Evolutionary conservation across 1,140 invertebrate species (phyloP), one percentile per base, ranked within the genome.

Genomic region (Rhynchophorus ferrugineus): DNA sequence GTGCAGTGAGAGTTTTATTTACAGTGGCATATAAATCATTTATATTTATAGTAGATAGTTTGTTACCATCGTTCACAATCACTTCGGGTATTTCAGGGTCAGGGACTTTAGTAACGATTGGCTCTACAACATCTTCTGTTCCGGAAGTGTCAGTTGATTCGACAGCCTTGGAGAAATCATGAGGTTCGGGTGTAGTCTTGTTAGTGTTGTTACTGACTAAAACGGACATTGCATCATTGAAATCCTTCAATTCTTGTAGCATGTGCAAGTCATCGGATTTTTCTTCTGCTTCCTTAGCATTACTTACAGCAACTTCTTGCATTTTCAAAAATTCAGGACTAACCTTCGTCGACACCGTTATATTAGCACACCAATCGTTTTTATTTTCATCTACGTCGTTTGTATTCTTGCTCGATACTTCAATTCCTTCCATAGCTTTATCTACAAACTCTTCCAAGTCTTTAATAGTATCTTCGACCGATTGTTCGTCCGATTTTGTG

Each of bases 361-460:
- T 48, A 43, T 57, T 60, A 8, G 52, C 61, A 45, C 54, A 57
- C 61, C 61, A 63, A 37, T 61, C 54, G 33, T 54, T 56, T 44
- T 47, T 43, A 38, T 45, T 54, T 18, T 49, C 49, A 13, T 21
- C 45, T 9, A 54, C 14, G n/a, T 33, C 44, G 2, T 2, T 17
- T 3, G 37, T 21, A 16, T 36, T 54, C 42, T 20, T 33, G 20
- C 29, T 44, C 11, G 13, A 20, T 13, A 14, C 13, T 6, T 56
- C 56, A n/a, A 60, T 60, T 22, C 36, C 49, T 22, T 38, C 45
- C 11, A 61, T 38, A 11, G 49, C 49, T 3, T 54, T 51, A 22
- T 61, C 52, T 1, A 62, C 58, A 39, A 55, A 60, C 34, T 62
- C 55, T 53, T 63, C 61, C 20, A 63, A 57, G 46, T 65, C 58